These are phyloP conservation scores for Belgica antarctica DNA, from an alignment of 2,888 invertebrate genomes.

Conservation along the genomic window DNA sequence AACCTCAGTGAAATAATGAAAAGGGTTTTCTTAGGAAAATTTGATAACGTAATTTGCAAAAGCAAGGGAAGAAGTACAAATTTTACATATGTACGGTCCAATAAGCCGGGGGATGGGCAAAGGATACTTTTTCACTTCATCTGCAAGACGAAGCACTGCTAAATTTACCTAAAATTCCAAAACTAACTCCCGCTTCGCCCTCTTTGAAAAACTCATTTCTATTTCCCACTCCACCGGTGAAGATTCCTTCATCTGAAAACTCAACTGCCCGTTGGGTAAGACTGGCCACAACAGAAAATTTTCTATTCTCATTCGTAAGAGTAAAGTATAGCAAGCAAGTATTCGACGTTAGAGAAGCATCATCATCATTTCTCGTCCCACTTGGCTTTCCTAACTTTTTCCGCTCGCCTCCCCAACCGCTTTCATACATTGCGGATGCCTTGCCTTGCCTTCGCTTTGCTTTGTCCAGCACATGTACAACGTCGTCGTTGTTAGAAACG, in stretches of 20 bases:
- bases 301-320: slow-evolving; percentile 36
- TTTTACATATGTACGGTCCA: not conserved
- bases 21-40: not conserved
- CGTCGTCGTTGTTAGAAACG: slow-evolving; percentile 43
- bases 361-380: slow-evolving; percentile 19
- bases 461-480: slow-evolving; percentile 43
- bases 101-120: not conserved
- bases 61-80: not conserved
- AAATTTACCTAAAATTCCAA: slow-evolving; percentile 14
- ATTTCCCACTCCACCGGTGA: not conserved
- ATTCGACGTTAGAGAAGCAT: not conserved
- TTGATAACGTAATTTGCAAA: slow-evolving; percentile 15
- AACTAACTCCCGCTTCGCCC: not conserved
- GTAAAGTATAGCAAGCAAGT: not conserved
- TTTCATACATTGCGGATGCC: slow-evolving; percentile 35
- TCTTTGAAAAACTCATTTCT: not conserved
- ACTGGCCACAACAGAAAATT: slow-evolving; percentile 35
- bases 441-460: too few relatives aligned
- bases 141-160: not conserved
- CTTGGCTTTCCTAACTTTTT: slow-evolving; percentile 1
- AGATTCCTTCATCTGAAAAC: slow-evolving; percentile 2
- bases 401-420: not conserved
- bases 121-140: slow-evolving; percentile 13
- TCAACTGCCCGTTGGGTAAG: slow-evolving; percentile 22
- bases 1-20: slow-evolving; percentile 17